Conservation (phyloP, 53 echinoderm and acorn worm genomes). For the Holothuria leucospilota region DNA sequence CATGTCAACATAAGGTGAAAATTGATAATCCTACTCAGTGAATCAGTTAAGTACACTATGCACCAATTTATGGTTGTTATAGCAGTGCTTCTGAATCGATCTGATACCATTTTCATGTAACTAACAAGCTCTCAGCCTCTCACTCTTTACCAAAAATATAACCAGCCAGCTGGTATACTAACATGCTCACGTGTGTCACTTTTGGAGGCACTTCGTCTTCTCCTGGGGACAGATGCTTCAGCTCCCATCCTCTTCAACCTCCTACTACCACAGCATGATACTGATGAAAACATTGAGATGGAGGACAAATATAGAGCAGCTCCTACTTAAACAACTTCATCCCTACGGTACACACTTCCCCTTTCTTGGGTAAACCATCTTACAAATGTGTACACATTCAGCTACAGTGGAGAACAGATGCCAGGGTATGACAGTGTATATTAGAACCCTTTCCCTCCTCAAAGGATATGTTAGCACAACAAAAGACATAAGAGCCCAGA, state of each 20-base stretch:
- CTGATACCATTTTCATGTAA: too few relatives aligned
- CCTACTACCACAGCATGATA: not conserved
- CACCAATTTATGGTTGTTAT: too few relatives aligned
- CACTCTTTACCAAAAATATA: too few relatives aligned
- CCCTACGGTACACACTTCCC: slow-evolving; percentile 15
- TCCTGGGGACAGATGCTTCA: slow-evolving; percentile 2
- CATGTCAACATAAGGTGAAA: too few relatives aligned
- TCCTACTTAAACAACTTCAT: not conserved
- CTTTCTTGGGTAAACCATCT: not conserved
- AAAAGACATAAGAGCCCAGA: slow-evolving; percentile 28
- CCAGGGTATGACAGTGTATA: not conserved
- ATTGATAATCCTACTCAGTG: too few relatives aligned
- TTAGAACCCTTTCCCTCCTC: not conserved
- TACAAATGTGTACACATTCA: not conserved
- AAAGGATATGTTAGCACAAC: slow-evolving; percentile 1
- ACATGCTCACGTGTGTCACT: slow-evolving; percentile 27
- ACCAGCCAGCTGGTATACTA: not conserved
- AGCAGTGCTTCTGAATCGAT: too few relatives aligned
- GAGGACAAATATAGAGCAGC: too few relatives aligned
- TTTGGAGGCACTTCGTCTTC: slow-evolving; percentile 21
- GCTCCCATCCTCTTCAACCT: slow-evolving; percentile 3
- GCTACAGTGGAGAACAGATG: not conserved
- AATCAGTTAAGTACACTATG: too few relatives aligned
- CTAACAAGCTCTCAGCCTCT: too few relatives aligned
- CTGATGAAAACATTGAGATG: slow-evolving; percentile 18